phyloP scores from a whole-genome alignment of 2,888 invertebrate genomes.

The Eudemis profundana region DNA sequence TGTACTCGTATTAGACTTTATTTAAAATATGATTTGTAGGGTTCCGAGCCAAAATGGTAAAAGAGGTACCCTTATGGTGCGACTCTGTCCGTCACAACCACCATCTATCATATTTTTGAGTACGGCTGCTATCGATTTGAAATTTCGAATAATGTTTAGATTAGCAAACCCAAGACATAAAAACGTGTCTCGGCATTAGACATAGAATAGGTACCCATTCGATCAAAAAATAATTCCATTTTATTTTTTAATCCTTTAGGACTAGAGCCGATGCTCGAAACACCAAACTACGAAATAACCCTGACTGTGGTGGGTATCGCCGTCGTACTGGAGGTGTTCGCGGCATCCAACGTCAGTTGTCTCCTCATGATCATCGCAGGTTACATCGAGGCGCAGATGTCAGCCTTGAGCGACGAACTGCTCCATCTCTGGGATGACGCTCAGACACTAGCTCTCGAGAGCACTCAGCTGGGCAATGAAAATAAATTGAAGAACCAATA shows the following conservation, averaged over 20 bases:
- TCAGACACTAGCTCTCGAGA: conserved; percentile 9
- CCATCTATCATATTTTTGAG: too few relatives aligned
- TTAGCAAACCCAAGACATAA: too few relatives aligned
- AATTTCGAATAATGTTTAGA: too few relatives aligned
- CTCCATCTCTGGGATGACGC: conserved; percentile 56
- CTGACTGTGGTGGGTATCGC: conserved; percentile 47
- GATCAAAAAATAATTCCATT: neutral
- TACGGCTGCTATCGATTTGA: too few relatives aligned
- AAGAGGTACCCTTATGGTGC: too few relatives aligned
- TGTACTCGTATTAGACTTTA: too few relatives aligned
- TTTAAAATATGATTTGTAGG: too few relatives aligned
- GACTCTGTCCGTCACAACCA: too few relatives aligned
- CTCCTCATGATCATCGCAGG: conserved; percentile 61
- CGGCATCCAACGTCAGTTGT: conserved; percentile 56
- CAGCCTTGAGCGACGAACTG: conserved; percentile 62
- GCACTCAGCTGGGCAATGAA: neutral
- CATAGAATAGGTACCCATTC: too few relatives aligned
- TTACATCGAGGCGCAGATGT: conserved; percentile 65
- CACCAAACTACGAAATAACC: conserved; percentile 66
- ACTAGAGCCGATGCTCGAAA: conserved; percentile 62
- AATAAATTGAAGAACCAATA: conserved; percentile 51
- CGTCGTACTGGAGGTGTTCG: conserved; percentile 53
- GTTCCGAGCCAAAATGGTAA: too few relatives aligned
- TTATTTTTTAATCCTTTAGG: conserved; percentile 54
- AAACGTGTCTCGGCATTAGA: too few relatives aligned